A percentile compares a stretch with the other conserved stretches of the same genome.
Evolutionary conservation across 2,113 vertebrate genomes (phyloP).

Genomic region (Bubo scandiacus): DNA sequence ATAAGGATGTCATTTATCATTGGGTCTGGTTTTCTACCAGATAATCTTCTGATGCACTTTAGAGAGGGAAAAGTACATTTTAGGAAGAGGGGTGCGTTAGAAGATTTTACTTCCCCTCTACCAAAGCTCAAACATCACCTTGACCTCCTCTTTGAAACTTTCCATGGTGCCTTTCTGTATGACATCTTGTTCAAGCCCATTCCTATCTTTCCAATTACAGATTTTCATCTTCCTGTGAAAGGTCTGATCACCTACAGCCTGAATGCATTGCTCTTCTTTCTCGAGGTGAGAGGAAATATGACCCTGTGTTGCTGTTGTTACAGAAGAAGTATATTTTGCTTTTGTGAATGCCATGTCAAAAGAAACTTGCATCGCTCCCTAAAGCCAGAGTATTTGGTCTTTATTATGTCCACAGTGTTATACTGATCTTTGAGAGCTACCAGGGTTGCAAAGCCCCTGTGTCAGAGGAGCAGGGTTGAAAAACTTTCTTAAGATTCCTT

Average conservation of each 20-base stretch:
- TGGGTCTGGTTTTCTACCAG: not conserved
- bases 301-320: not conserved
- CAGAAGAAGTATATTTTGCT: not conserved
- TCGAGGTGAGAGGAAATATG: not conserved
- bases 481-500: not conserved
- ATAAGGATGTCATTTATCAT: not conserved
- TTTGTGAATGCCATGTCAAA: not conserved
- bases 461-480: not conserved
- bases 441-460: not conserved
- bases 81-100: accelerated
- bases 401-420: not conserved
- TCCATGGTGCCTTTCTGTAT: not conserved
- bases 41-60: not conserved
- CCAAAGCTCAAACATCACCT: not conserved
- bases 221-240: not conserved
- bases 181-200: not conserved
- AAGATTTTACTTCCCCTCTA: not conserved
- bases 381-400: not conserved
- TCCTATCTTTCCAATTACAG: not conserved
- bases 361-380: not conserved
- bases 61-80: not conserved
- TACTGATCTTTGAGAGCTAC: not conserved
- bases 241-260: accelerated
- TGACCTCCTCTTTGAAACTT: not conserved
- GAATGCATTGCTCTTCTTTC: not conserved